Conservation (phyloP, 2,113 vertebrate genomes). For the Harpagus bidentatus region DNA sequence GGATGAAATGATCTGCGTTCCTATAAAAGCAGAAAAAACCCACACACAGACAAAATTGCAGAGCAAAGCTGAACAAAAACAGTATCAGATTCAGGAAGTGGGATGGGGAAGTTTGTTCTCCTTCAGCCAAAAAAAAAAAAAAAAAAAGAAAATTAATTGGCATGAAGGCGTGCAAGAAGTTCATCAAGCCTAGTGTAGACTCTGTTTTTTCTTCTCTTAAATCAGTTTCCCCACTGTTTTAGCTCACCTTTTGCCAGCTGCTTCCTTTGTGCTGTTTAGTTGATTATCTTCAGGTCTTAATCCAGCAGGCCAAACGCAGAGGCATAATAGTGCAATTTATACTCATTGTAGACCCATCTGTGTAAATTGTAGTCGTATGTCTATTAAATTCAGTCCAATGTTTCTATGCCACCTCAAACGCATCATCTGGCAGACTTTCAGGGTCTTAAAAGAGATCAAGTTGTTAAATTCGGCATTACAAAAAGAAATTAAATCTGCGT, state of each 20-base stretch:
- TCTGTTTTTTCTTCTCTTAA: not conserved
- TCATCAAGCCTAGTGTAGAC: not conserved
- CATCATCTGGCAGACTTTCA: not conserved
- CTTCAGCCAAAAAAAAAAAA: no score
- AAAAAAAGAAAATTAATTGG: no score
- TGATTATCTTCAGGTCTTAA: accelerated
- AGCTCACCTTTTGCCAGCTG: not conserved
- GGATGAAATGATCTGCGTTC: not conserved
- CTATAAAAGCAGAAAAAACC: not conserved
- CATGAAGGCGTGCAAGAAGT: not conserved
- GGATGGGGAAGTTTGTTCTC: not conserved
- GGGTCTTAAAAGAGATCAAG: not conserved
- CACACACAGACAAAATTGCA: not conserved
- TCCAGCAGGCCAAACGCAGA: not conserved
- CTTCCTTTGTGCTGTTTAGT: not conserved
- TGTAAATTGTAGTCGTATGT: accelerated
- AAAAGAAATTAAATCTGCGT: not conserved
- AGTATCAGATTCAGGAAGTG: accelerated
- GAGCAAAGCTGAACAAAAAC: not conserved
- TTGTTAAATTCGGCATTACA: not conserved
- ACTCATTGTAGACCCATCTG: accelerated
- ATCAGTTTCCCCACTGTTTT: not conserved
- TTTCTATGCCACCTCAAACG: not conserved
- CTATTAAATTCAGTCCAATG: not conserved
- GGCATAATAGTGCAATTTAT: accelerated